phyloP scores from a whole-genome alignment of 2,113 vertebrate genomes.

The Cromileptes altivelis region DNA sequence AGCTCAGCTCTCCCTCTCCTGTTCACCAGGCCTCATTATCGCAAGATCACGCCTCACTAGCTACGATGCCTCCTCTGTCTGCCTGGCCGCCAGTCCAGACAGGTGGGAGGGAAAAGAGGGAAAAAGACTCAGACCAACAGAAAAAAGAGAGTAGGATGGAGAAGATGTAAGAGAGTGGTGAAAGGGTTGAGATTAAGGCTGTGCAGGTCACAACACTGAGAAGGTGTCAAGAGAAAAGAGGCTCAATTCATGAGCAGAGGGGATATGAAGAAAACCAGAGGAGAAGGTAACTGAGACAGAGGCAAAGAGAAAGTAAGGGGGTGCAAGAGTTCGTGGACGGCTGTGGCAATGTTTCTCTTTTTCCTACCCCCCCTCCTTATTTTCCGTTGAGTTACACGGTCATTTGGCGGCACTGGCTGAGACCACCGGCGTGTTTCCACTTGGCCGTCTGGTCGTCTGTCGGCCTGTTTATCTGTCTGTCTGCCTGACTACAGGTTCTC shows the following conservation, averaged over 20 bases:
- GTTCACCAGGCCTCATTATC: conserved; percentile 64
- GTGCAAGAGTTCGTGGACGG: conserved; percentile 37
- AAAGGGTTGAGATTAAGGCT: not conserved
- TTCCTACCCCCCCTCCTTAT: conserved; percentile 64
- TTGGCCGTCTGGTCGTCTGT: conserved; percentile 59
- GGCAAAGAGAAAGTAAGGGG: conserved; percentile 42
- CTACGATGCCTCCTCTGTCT: conserved; percentile 46
- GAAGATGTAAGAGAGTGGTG: not conserved
- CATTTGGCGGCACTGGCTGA: conserved; percentile 69
- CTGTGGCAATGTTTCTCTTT: conserved; percentile 68
- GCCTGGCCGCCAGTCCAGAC: conserved; percentile 53
- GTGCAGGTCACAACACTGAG: not conserved
- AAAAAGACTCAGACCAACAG: conserved; percentile 2
- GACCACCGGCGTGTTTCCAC: conserved; percentile 79
- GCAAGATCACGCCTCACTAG: conserved; percentile 56
- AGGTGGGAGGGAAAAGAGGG: conserved; percentile 56
- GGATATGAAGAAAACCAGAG: conserved; percentile 21
- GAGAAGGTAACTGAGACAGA: conserved; percentile 45
- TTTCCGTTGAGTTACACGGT: conserved; percentile 80
- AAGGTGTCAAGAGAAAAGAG: conserved; percentile 14
- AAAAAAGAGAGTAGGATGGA: not conserved
- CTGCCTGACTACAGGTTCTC: conserved; percentile 54
- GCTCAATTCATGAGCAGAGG: not conserved
- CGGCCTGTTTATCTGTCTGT: conserved; percentile 45
- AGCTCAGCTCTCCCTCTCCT: conserved; percentile 32